These are phyloP conservation scores for Ormyrus nitidulus DNA, from an alignment of 2,888 invertebrate species.

Conservation along the genomic window DNA sequence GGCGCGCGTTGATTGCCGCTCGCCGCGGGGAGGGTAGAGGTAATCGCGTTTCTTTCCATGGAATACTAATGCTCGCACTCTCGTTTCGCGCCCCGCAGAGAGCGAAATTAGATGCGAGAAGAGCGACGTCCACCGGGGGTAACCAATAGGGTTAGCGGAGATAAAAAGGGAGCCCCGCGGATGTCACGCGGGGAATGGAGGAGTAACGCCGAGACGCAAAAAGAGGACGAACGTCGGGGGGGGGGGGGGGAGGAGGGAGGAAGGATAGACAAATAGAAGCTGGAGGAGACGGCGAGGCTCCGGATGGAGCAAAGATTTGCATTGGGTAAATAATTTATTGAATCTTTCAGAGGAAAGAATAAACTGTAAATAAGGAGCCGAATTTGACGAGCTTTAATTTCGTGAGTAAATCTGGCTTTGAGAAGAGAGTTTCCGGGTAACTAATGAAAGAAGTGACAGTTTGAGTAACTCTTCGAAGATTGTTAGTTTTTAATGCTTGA, in stretches of 20 bases:
- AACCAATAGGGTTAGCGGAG: constrained; percentile 49
- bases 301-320: constrained; percentile 43
- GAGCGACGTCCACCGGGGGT: neutral
- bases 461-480: neutral
- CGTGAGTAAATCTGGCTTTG: neutral
- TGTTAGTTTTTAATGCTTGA: neutral
- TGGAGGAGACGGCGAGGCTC: constrained; percentile 27
- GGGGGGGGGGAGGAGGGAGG: neutral
- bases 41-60: constrained; percentile 66
- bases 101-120: constrained; percentile 61
- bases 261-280: constrained; percentile 41
- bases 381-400: constrained; percentile 9
- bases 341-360: constrained; percentile 13
- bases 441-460: neutral
- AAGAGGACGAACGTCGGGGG: constrained; percentile 14
- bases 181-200: constrained; percentile 24
- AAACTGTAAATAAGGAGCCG: neutral
- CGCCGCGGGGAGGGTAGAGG: constrained; percentile 62
- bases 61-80: constrained; percentile 63
- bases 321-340: constrained; percentile 35
- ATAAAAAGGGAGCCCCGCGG: constrained; percentile 28
- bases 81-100: constrained; percentile 57
- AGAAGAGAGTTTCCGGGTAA: neutral
- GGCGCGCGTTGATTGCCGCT: constrained; percentile 57
- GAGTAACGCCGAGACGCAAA: constrained; percentile 31